These are phyloP conservation scores for Euphydryas editha DNA, from an alignment of 2,888 invertebrate species.

Conservation along the genomic window DNA sequence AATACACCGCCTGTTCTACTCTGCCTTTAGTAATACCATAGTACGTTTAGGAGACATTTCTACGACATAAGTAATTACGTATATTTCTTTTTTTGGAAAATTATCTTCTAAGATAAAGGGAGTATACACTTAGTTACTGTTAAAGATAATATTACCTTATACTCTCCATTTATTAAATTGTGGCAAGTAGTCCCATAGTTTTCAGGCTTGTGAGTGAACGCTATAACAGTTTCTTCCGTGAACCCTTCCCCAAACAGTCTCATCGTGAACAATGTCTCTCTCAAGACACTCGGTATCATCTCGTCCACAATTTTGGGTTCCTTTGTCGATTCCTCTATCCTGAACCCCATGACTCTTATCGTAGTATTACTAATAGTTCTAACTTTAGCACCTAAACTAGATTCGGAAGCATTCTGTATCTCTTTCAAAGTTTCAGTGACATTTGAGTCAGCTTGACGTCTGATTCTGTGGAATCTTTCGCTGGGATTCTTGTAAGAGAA, in stretches of 20 bases:
- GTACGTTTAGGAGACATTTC: no score
- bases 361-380: background rate
- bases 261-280: conserved; percentile 58
- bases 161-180: conserved; percentile 58
- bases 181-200: conserved; percentile 55
- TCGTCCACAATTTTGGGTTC: conserved; percentile 71
- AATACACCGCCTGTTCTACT: no score
- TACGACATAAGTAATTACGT: no score
- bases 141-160: conserved; percentile 55
- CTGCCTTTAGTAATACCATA: no score
- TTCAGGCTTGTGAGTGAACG: conserved; percentile 64
- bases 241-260: conserved; percentile 71
- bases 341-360: conserved; percentile 60
- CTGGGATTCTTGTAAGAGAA: conserved; percentile 41
- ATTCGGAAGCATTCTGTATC: conserved; percentile 8
- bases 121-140: no score
- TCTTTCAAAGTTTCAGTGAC: background rate
- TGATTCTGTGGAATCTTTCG: conserved; percentile 29
- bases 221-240: conserved; percentile 59
- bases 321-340: conserved; percentile 69
- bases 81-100: no score
- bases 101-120: no score
- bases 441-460: conserved; percentile 25
- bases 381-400: background rate
- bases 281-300: conserved; percentile 68